Conservation (phyloP, 2,797 vertebrate genomes). For the Mus minutoides region DNA sequence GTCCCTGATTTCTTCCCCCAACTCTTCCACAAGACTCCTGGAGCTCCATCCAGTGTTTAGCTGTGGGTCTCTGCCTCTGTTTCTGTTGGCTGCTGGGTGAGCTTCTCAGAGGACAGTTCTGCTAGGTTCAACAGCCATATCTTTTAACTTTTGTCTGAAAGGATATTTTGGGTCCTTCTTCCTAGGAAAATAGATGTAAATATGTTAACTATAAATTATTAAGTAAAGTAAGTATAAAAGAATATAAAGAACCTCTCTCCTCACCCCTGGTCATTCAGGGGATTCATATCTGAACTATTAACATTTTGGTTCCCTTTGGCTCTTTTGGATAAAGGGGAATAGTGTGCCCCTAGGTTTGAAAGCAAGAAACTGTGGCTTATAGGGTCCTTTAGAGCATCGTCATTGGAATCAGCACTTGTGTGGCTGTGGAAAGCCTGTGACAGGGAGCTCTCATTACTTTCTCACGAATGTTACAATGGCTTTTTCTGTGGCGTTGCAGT, state of each 20-base stretch:
- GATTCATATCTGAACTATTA: background rate
- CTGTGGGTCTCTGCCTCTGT: background rate
- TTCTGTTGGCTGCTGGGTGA: background rate
- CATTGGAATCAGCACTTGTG: background rate
- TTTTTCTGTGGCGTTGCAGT: background rate
- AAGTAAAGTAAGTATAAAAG: background rate
- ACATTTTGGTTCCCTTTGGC: background rate
- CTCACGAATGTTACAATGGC: background rate
- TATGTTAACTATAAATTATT: background rate
- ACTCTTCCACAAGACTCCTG: background rate
- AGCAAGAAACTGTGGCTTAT: background rate
- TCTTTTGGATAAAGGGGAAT: background rate
- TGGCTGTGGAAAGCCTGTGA: background rate
- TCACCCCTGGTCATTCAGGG: background rate
- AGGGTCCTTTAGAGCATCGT: background rate
- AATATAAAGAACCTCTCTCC: too few species aligned
- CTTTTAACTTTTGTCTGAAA: background rate
- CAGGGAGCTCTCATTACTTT: background rate
- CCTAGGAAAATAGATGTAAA: background rate
- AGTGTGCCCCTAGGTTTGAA: background rate
- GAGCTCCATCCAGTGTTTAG: background rate
- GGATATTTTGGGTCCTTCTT: background rate
- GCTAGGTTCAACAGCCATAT: background rate
- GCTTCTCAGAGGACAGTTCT: background rate
- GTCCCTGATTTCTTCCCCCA: background rate